Evolutionary conservation across 2,113 vertebrate species (phyloP).

Genomic region (Sus scrofa): T2T-Sscrofa CM000818.6:127789001-127789500

Average conservation of each 20-base stretch:
- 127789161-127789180: not conserved
- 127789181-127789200: not conserved
- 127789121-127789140: not conserved
- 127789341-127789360: not conserved
- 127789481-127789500: not conserved
- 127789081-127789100: not conserved
- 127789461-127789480: not conserved
- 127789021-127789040: not conserved
- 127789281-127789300: not conserved
- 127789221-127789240: not conserved
- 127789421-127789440: not conserved
- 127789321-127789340: not conserved
- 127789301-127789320: not conserved
- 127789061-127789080: not conserved
- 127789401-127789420: accelerated
- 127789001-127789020: not conserved
- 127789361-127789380: not conserved
- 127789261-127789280: not conserved
- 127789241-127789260: not conserved
- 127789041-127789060: no score
- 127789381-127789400: not conserved
- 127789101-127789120: not conserved
- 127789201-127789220: not conserved
- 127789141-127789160: not conserved
- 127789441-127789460: not conserved